Base-by-base conservation (phyloP, 2,113 vertebrate genomes). In the Myiagra hebetior region DNA sequence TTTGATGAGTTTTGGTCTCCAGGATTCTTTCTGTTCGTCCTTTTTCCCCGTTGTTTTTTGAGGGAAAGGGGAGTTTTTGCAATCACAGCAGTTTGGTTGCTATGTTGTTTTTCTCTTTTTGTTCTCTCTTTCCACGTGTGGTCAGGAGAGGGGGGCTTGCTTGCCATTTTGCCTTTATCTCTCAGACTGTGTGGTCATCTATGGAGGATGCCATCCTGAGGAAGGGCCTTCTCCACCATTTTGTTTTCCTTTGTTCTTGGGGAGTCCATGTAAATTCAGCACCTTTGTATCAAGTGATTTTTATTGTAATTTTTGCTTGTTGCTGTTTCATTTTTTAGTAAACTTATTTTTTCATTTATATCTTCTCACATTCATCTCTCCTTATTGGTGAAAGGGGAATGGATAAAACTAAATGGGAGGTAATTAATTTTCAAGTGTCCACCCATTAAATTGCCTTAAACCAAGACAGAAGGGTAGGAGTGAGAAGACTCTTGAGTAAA, bases 71-170 rank as follows among this genome's bases (percentile, higher is more conserved):
- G 33, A 44, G 13, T 13, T 62, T 62, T 44, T 72, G 31, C 21
- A 37, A 44, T 21, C 21, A 17, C 2, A 24, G 13, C 16, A 16
- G 15, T 26, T 50, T 0, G 0, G 21, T 20, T 62, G 6, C 21
- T 73, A 8, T 16, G 7, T 15, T 60, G 15, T 13, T 83, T 72
- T 52, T 52, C 8, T 50, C 7, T 52, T 62, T 70, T 35, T 44
- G 31, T 31, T 52, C 8, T 52, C 12, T 33, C 52, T 30, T 16
- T 24, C 30, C 16, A 26, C 0, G 2, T 62, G 15, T 37, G 39
- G 13, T 31, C 0, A 0, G 39, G 21, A 16, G 21, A 83, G 8
- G 5, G 10, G 12, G 16, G 5, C 7, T 62, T 20, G 5, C 37
- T 72, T 42, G 26, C 20, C 19, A 26, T 35, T 70, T 35, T 52